Evolutionary conservation across 2,113 vertebrate genomes (phyloP), one percentile per base, ranked within the genome.

Genomic region (Carettochelys insculpta): DNA sequence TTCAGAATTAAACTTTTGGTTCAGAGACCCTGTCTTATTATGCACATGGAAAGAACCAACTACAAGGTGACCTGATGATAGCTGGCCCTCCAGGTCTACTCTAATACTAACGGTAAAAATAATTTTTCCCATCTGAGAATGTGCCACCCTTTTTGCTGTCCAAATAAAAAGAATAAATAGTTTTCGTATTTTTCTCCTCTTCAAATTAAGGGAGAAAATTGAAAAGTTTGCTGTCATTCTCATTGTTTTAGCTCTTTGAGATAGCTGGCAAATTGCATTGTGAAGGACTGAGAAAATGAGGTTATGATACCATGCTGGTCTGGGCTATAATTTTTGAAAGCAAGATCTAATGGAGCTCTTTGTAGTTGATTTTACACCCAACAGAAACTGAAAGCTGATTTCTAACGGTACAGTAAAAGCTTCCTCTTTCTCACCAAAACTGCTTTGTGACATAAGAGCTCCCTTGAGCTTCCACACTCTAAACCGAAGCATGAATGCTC

Each of bases 271-370:
- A 94, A 65, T 31, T 82, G 48, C 79, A 83, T 88, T 88, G 47
- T 3, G 48, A 29, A 77, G 41, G 83, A 54, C 52, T 53, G 8
- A 68, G 47, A 61, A 80, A 80, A 90, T 90, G 65, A 94, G 58
- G 31, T 92, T 93, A 94, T 51, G 3, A 56, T 92, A 85, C 90
- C 47, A 90, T 88, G 94, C 50, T 19, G 88, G 91, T 93, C 90
- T 95, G 93, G 85, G 77, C 19, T 78, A 5, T 79, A 20, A 2
- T 61, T 86, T 87, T 58, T 45, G 4, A 24, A 78, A 81, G 80
- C 65, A 95, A 87, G 81, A 95, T 91, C 80, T 95, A 93, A 92
- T 93, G 79, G 77, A 90, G 48, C 86, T 61, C 92, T 82, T 9
- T 90, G 80, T 84, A 31, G 52, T 54, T 96, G 85, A 87, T 85